A percentile compares a stretch with the other conserved stretches of the same genome.
Conservation (phyloP, 2,797 vertebrate genomes). For the Manis javanica region DNA sequence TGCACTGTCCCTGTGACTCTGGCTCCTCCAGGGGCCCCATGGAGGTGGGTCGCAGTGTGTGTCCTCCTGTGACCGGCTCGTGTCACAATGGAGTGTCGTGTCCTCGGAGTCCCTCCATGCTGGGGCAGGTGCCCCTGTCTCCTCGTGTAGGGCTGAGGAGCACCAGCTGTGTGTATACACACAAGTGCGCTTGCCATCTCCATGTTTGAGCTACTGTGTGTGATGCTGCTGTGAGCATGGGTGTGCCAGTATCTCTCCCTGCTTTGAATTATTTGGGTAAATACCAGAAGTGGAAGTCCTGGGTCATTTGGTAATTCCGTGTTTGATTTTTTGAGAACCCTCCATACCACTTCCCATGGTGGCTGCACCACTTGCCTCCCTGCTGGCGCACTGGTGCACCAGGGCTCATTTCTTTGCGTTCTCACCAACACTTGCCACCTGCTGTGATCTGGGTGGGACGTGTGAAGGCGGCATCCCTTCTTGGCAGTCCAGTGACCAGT, state of each 20-base stretch:
- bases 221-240: accelerated
- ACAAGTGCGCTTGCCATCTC: too few relatives aligned
- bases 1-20: neutral
- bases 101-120: neutral
- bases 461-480: too few relatives aligned
- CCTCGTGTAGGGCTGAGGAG: neutral
- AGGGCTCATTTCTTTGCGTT: accelerated
- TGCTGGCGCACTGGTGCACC: accelerated
- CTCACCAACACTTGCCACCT: accelerated
- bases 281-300: accelerated
- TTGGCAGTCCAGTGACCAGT: too few relatives aligned
- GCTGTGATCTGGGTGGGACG: neutral
- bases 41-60: accelerated
- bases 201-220: too few relatives aligned
- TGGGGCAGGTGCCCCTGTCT: too few relatives aligned
- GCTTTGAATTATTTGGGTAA: too few relatives aligned
- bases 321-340: neutral
- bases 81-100: neutral
- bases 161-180: too few relatives aligned
- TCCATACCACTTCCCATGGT: accelerated
- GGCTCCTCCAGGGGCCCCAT: neutral
- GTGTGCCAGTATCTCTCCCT: neutral
- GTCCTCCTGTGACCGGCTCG: neutral
- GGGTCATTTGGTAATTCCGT: accelerated
- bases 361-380: accelerated